Evolutionary conservation across 2,888 invertebrate genomes (phyloP), one percentile per base, ranked within the genome.

Genomic region (Octonoba sinensis): DNA sequence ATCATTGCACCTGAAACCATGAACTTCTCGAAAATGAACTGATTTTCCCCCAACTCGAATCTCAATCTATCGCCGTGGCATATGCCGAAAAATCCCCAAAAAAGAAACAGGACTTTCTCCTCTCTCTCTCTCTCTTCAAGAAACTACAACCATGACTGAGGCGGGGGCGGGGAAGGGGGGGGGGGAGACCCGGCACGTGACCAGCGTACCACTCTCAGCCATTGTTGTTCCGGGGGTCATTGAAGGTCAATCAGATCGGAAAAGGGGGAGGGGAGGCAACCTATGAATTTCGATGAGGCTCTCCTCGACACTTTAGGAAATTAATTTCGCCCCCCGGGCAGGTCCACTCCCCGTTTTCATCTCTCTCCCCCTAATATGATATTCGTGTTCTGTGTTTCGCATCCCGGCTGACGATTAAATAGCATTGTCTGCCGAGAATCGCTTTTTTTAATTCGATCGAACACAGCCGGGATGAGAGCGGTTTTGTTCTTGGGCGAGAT

Each of bases 171-270:
- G 54, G 16, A 15, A 15, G 54, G 16, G 24, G 15, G 4, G 60
- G 27, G 44, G 60, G 44, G 20, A 44, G n/a, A 18, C 15, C 2
- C 4, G 15, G 66, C 79, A 79, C 79, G 79, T 79, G 79, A 78
- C 65, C 64, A 56, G 71, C 57, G 57, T 78, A 44, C 78, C 70
- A 64, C 70, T 62, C 56, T n/a, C 47, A 59, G 54, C 66, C 67
- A 79, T 79, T 79, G 79, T 79, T 79, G 73, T 79, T 56, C 46
- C 67, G 79, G 72, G 27, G 79, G 79, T 73, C 79, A 79, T 79
- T 67, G 79, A 79, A 79, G 79, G 79, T 79, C 79, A 79, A 79
- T 79, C 79, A 79, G 73, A 79, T 73, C 73, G 79, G 79, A 62
- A 72, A 71, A 59, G 12, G 66, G 60, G 56, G 67, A 62, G 60